phyloP scores from a whole-genome alignment of 2,113 vertebrate genomes.

The Desmodus rotundus region DNA sequence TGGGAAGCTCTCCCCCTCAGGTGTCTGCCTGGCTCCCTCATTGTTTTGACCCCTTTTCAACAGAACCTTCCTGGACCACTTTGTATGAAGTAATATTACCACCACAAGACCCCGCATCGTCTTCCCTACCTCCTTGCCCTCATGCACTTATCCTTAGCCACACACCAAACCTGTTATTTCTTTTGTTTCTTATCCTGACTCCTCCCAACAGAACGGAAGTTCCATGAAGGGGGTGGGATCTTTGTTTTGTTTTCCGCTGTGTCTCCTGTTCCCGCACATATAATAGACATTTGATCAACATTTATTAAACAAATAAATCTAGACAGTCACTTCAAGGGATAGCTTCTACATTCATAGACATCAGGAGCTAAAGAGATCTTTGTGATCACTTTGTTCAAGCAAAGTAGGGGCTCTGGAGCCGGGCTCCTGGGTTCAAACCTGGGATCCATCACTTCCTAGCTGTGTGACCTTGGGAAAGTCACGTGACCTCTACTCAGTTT shows the following conservation, averaged over 20 bases:
- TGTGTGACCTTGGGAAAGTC: background rate
- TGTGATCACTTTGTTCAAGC: background rate
- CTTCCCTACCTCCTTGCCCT: background rate
- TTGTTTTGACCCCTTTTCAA: background rate
- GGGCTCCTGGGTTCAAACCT: background rate
- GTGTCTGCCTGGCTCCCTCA: fast-evolving
- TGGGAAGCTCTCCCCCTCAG: background rate
- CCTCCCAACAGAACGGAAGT: background rate
- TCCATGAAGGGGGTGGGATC: background rate
- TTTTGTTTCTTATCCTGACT: background rate
- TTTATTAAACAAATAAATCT: background rate
- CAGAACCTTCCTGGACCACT: background rate
- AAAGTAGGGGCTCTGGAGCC: background rate
- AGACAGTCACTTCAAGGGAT: background rate
- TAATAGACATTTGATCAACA: background rate
- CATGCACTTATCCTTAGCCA: background rate
- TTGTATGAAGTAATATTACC: background rate
- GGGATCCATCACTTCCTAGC: background rate
- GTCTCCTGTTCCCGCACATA: background rate
- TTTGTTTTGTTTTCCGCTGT: background rate
- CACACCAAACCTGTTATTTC: background rate
- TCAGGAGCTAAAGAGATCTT: background rate
- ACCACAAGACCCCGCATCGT: background rate
- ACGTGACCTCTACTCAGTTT: background rate
- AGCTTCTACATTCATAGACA: background rate